These are phyloP conservation scores for Polyommatus iphigenia DNA, from an alignment of 2,888 invertebrate species.

Conservation along the genomic window DNA sequence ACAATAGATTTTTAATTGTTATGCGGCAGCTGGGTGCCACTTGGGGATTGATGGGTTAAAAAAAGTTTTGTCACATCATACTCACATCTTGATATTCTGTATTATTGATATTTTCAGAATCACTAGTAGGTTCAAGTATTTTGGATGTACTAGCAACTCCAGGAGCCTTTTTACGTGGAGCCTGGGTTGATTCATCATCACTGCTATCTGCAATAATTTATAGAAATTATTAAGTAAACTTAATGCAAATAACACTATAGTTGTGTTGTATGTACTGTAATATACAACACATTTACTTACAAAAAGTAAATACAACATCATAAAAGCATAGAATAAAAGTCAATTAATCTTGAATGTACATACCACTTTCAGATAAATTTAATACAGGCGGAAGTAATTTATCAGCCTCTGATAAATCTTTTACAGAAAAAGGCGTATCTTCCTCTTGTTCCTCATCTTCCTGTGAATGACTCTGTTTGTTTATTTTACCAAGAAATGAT, in stretches of 20 bases:
- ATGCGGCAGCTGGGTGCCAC: no score
- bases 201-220: constrained; percentile 62
- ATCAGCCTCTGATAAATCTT: constrained; percentile 70
- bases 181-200: constrained; percentile 62
- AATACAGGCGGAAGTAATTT: constrained; percentile 69
- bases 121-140: constrained; percentile 41
- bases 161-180: constrained; percentile 34
- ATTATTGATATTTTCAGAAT: constrained; percentile 54
- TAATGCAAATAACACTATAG: not conserved
- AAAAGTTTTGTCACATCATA: constrained; percentile 33
- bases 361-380: constrained; percentile 77
- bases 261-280: not conserved
- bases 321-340: no score
- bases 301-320: no score
- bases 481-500: constrained; percentile 56
- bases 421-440: constrained; percentile 55
- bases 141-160: constrained; percentile 35
- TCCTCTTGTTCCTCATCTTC: constrained; percentile 48
- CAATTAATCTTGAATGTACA: constrained; percentile 39
- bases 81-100: constrained; percentile 68
- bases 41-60: no score
- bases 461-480: constrained; percentile 48
- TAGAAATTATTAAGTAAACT: constrained; percentile 24
- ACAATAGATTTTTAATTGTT: no score
- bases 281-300: no score